Percentiles rank a stretch among this genome's conserved stretches.
phyloP scores from a whole-genome alignment of 2,113 vertebrate species.

The Xerus inauris region DNA sequence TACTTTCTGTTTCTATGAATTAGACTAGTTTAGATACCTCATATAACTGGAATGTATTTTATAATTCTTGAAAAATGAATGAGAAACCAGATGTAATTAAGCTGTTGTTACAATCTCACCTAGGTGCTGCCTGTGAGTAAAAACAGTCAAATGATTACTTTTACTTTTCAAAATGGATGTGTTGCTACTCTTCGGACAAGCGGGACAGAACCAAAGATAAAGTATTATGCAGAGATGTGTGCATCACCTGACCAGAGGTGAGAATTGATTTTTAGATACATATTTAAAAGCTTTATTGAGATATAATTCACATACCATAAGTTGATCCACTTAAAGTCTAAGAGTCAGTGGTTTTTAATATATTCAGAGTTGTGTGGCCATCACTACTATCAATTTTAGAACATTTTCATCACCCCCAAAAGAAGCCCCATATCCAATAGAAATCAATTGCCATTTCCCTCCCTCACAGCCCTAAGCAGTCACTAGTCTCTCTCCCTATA shows the following conservation, averaged over 20 bases:
- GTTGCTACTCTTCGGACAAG: conserved; percentile 95
- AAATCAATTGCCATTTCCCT: not conserved
- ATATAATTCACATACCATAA: conserved; percentile 15
- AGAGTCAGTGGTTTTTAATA: not conserved
- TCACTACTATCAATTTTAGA: not conserved
- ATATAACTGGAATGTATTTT: not conserved
- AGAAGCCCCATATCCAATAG: not conserved
- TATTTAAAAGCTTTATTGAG: not conserved
- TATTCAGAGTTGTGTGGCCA: not conserved
- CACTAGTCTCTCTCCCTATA: not conserved
- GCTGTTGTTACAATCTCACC: not conserved
- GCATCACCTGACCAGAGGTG: conserved; percentile 91
- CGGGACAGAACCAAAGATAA: conserved; percentile 98
- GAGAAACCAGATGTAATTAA: not conserved
- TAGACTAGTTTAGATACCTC: not conserved
- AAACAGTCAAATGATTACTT: conserved; percentile 97
- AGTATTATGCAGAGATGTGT: conserved; percentile 96
- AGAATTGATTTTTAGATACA: conserved; percentile 56
- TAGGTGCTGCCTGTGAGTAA: conserved; percentile 94
- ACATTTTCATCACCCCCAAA: not conserved
- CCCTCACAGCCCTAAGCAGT: not conserved
- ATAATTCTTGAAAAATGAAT: not conserved
- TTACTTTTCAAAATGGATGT: conserved; percentile 93
- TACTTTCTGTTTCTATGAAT: conserved; percentile 44
- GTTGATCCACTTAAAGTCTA: not conserved